Base-by-base conservation (phyloP, 1,140 invertebrate genomes). In the Meloidogyne chitwoodi region DNA sequence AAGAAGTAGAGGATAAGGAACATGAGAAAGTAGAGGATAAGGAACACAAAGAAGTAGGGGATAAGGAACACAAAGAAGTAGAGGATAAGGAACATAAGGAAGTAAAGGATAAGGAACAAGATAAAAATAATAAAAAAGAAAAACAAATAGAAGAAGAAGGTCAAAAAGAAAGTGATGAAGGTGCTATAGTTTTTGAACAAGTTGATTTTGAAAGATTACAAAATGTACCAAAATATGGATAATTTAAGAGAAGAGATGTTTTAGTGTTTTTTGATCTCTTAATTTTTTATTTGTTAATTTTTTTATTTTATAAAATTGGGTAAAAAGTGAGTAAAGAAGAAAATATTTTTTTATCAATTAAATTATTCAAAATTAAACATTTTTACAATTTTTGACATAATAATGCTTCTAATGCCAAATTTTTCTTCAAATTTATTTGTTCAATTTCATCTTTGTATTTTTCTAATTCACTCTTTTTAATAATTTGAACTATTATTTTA, bases 181-280 rank as follows among this genome's bases (percentile, higher is more conserved):
- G 65, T 11, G 78, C 79, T n/a, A 85, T 85, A 75, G 67, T 79
- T 22, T 85, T 85, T 65, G 84, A 85, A 73, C 76, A 85, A 41
- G 80, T 85, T 65, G 84, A 85, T 62, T 85, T 85, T 71, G 85
- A 85, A 68, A 81, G 79, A 44, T 69, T 87, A 12, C 86, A 85
- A 70, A 63, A 84, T 27, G 64, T 77, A 5, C 84, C 83, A 11
- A 87, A 87, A 69, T 85, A 86, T 76, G 75, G 38, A 79, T 24
- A 29, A 48, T 26, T 12, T 10, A 26, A 19, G 14, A 12, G 19
- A n/a, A 19, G 5, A 16, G n/a, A n/a, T n/a, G 16, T n/a, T 66
- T 19, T 24, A 24, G 11, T 34, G 2, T n/a, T 1, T 19, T 72
- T 65, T n/a, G 19, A n/a, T 56, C 48, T 56, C 48, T 31, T 62